These are phyloP conservation scores for Monopis laevigella DNA, from an alignment of 2,888 invertebrate genomes.

Conservation along the genomic window DNA sequence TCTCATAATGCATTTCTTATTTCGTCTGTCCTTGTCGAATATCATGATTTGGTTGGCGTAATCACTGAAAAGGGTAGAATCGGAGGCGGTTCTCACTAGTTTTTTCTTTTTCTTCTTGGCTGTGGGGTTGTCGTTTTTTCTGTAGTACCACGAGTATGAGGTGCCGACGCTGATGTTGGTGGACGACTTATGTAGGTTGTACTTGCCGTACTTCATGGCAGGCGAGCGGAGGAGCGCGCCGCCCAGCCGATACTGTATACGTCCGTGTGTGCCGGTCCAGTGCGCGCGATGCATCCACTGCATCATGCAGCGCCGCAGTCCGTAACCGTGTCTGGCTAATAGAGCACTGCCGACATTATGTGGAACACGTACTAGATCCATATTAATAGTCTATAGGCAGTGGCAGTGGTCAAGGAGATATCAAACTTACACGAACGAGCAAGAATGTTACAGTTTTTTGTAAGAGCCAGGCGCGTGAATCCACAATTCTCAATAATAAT, in stretches of 20 bases:
- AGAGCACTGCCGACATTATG: slow-evolving; percentile 7
- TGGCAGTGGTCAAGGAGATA: slow-evolving; percentile 48
- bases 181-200: slow-evolving; percentile 58
- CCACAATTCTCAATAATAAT: no score
- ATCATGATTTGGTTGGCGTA: slow-evolving; percentile 57
- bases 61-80: slow-evolving; percentile 62
- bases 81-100: slow-evolving; percentile 47
- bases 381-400: slow-evolving; percentile 46
- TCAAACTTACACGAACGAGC: no score
- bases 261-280: background rate
- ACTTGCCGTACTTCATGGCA: slow-evolving; percentile 65
- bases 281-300: slow-evolving; percentile 3
- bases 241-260: background rate
- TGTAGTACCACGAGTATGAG: slow-evolving; percentile 63
- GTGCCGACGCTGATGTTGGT: slow-evolving; percentile 55
- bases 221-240: slow-evolving; percentile 26
- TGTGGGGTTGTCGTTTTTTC: slow-evolving; percentile 42
- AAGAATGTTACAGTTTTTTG: no score
- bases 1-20: slow-evolving; percentile 48
- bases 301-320: slow-evolving; percentile 9
- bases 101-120: slow-evolving; percentile 37
- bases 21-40: slow-evolving; percentile 45
- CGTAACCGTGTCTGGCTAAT: slow-evolving; percentile 4
- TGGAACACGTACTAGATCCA: slow-evolving; percentile 35
- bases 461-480: no score